Percentiles rank a stretch among this genome's conserved stretches.
These are phyloP conservation scores for Drosophila quinaria DNA, from an alignment of 2,888 invertebrate species.

Conservation along the genomic window DNA sequence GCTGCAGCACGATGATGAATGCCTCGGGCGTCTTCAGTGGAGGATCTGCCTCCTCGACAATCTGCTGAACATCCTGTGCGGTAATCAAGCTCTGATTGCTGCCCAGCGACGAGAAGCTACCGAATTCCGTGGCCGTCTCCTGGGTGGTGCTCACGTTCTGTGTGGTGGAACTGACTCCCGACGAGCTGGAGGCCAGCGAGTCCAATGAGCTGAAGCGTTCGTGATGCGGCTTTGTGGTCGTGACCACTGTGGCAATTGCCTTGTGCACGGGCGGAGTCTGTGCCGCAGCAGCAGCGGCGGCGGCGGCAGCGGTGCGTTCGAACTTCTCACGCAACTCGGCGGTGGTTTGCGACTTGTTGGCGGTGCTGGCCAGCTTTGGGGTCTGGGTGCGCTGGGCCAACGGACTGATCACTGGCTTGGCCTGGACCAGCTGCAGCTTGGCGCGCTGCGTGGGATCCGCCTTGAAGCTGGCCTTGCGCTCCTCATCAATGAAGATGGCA, in stretches of 20 bases:
- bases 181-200: slow-evolving; percentile 85
- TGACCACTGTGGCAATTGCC: slow-evolving; percentile 18
- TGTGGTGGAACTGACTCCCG: slow-evolving; percentile 85
- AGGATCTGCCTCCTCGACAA: slow-evolving; percentile 89
- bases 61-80: slow-evolving; percentile 88
- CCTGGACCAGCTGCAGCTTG: slow-evolving; percentile 50
- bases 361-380: slow-evolving; percentile 26
- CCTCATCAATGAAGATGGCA: slow-evolving; percentile 86
- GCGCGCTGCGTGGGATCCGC: slow-evolving; percentile 83
- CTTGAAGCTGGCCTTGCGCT: slow-evolving; percentile 85
- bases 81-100: slow-evolving; percentile 86
- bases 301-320: slow-evolving; percentile 75
- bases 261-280: slow-evolving; percentile 40
- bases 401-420: slow-evolving; percentile 57
- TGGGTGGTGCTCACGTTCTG: slow-evolving; percentile 84
- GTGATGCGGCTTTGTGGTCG: slow-evolving; percentile 77
- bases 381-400: slow-evolving; percentile 55
- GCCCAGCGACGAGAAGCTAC: slow-evolving; percentile 86
- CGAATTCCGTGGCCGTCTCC: slow-evolving; percentile 85
- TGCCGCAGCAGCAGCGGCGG: slow-evolving; percentile 48
- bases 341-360: slow-evolving; percentile 72
- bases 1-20: slow-evolving; percentile 89
- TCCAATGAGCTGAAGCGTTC: slow-evolving; percentile 85
- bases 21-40: slow-evolving; percentile 88
- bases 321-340: slow-evolving; percentile 85